Conservation (phyloP, 2,113 vertebrate genomes). For the Cottus gobio region DNA sequence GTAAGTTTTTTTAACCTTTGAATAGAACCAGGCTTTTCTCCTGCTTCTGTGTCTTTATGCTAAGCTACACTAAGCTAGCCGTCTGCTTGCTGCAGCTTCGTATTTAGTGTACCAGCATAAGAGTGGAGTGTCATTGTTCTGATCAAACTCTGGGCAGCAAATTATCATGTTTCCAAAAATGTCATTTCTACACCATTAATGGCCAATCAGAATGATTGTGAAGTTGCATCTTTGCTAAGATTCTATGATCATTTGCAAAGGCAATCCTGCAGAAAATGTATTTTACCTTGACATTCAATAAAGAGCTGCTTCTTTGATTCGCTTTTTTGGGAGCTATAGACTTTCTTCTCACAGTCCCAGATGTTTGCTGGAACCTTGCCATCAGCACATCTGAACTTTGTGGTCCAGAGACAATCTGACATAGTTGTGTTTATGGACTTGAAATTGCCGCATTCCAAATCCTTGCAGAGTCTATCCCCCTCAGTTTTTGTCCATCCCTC, state of each 20-base stretch:
- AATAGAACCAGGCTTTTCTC: not conserved
- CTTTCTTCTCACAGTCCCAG: constrained; percentile 61
- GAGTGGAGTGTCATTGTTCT: not conserved
- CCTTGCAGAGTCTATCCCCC: constrained; percentile 21
- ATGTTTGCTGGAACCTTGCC: not conserved
- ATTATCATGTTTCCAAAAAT: not conserved
- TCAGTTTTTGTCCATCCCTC: constrained; percentile 13
- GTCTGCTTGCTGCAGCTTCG: not conserved
- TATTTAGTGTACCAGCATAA: not conserved
- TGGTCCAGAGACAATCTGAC: not conserved
- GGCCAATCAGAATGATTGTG: not conserved
- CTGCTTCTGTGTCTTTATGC: not conserved
- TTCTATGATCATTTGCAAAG: not conserved
- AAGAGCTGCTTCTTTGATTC: constrained; percentile 1
- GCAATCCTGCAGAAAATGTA: not conserved
- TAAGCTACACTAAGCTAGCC: not conserved
- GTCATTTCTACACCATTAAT: not conserved
- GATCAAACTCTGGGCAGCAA: not conserved
- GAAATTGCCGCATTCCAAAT: constrained; percentile 58
- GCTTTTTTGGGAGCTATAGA: accelerated
- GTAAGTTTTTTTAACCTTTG: not conserved
- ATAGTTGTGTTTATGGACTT: accelerated
- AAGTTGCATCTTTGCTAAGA: not conserved
- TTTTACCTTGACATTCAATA: constrained; percentile 67
- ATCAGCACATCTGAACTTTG: constrained; percentile 40